phyloP scores from a whole-genome alignment of 2,113 vertebrate genomes.

The Salvelinus fontinalis region DNA sequence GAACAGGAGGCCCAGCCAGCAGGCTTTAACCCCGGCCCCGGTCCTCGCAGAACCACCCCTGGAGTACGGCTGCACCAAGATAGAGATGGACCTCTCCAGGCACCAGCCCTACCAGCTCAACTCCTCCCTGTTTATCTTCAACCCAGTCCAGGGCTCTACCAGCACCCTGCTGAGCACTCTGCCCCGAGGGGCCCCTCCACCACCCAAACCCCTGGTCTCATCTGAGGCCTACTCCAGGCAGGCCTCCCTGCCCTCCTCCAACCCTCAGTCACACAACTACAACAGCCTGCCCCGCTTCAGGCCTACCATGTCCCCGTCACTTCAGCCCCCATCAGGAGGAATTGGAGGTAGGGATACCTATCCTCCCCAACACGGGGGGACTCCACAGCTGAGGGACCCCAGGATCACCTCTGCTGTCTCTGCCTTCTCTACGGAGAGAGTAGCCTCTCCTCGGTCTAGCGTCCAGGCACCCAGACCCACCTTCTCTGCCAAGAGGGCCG shows the following conservation, averaged over 20 bases:
- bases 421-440: conserved; percentile 68
- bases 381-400: conserved; percentile 37
- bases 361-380: conserved; percentile 39
- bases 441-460: conserved; percentile 75
- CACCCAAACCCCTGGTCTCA: conserved; percentile 66
- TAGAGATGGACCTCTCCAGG: conserved; percentile 85
- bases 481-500: conserved; percentile 90
- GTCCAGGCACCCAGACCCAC: conserved; percentile 88
- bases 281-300: conserved; percentile 57
- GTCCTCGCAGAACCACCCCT: conserved; percentile 63
- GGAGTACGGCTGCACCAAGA: conserved; percentile 84
- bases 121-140: conserved; percentile 88
- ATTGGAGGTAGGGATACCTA: conserved; percentile 37
- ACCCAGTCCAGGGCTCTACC: conserved; percentile 81
- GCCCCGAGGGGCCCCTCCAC: conserved; percentile 78
- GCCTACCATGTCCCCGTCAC: conserved; percentile 57
- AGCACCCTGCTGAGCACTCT: conserved; percentile 50
- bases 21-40: conserved; percentile 44
- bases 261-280: conserved; percentile 68
- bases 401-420: conserved; percentile 72
- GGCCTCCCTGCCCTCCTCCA: conserved; percentile 51
- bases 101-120: conserved; percentile 88
- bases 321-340: conserved; percentile 41
- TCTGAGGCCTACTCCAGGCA: conserved; percentile 66
- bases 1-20: conserved; percentile 58